Conservation (phyloP, 2,888 invertebrate genomes). For the Dryobota labecula region DNA sequence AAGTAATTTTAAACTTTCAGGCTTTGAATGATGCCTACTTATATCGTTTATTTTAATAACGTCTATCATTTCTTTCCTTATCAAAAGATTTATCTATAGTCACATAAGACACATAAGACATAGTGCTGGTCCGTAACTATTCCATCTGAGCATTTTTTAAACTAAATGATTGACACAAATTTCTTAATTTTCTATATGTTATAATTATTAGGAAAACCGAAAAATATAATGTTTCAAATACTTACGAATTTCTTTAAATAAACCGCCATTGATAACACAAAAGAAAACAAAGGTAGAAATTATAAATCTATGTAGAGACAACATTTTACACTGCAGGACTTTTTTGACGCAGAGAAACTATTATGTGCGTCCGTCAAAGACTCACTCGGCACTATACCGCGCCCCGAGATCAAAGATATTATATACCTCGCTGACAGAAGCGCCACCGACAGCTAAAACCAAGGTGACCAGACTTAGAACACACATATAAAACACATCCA, state of each 20-base stretch:
- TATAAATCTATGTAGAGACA: slow-evolving; percentile 56
- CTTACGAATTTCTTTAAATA: slow-evolving; percentile 78
- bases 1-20: neutral
- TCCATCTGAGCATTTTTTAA: neutral
- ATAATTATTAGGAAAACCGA: neutral
- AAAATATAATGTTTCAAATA: slow-evolving; percentile 35
- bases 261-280: slow-evolving; percentile 69
- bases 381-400: slow-evolving; percentile 52
- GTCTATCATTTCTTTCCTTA: neutral
- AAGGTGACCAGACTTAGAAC: slow-evolving; percentile 61
- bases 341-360: slow-evolving; percentile 14
- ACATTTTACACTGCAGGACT: slow-evolving; percentile 44
- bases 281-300: slow-evolving; percentile 68
- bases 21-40: neutral
- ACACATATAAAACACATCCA: slow-evolving; percentile 6
- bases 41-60: no score
- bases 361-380: slow-evolving; percentile 43
- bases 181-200: neutral
- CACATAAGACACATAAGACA: no score
- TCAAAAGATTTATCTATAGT: neutral
- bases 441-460: slow-evolving; percentile 49
- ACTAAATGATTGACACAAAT: no score
- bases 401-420: slow-evolving; percentile 51
- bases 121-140: neutral
- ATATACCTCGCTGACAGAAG: slow-evolving; percentile 63